Base-by-base conservation (phyloP, 2,113 vertebrate genomes). In the Gadus macrocephalus region DNA sequence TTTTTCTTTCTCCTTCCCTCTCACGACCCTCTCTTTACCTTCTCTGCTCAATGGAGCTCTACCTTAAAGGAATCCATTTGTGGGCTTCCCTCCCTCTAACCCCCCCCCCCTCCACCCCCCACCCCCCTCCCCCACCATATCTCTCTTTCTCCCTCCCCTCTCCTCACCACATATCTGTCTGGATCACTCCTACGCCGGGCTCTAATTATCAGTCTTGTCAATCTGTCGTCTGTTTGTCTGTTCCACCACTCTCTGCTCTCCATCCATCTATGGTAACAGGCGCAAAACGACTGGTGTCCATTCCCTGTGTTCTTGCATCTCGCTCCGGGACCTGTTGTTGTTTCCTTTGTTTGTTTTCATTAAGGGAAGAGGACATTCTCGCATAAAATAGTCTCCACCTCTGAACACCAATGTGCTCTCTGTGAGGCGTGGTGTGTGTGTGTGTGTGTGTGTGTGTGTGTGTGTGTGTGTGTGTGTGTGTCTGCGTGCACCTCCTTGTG, bases 161-260 rank as follows among this genome's bases (percentile, higher is more conserved):
- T 8, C 67, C n/a, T 53, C 67, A 69, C 60, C 28, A 64, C 69
- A 76, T 79, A 74, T 71, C 75, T 77, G 14, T 15, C 55, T 35
- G 9, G 42, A 49, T 49, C 42, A n/a, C 68, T 63, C 68, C 27
- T 22, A 61, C 62, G 73, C 59, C 56, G 63, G 55, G 56, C 59
- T 79, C 72, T 83, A 80, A 83, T 82, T 78, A 85, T 77, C 74
- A 16, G 53, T 67, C 58, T 27, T 69, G 72, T 82, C 64, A 71
- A 38, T 42, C 27, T 56, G 72, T 74, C 62, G 27, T 62, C 65
- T 12, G 59, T 75, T 69, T 82, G 71, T 80, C 71, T 66, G 65
- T 76, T 59, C 65, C 28, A 11, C 58, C 75, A 20, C 77, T 38
- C 9, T 27, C 27, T 0, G 27, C 55, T 58, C 55, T 14, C 15